Conservation (phyloP, 1,140 invertebrate genomes). For the Ceratina japonica region DNA sequence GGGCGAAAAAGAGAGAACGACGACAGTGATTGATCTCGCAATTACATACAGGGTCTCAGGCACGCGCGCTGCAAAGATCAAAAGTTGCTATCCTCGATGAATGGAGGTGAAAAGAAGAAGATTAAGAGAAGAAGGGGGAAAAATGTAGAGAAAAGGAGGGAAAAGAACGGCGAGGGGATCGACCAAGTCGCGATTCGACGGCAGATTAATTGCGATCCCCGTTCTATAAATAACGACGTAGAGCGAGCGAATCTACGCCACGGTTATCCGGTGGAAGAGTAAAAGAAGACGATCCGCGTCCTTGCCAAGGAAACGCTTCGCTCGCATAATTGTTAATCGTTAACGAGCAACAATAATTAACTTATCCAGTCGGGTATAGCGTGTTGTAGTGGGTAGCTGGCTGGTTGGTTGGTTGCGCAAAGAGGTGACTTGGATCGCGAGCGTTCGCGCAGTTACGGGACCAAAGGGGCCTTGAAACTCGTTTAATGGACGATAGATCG, state of each 20-base stretch:
- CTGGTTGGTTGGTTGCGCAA: slow-evolving; percentile 62
- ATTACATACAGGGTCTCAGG: slow-evolving; percentile 24
- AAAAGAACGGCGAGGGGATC: slow-evolving; percentile 20
- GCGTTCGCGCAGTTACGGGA: slow-evolving; percentile 51
- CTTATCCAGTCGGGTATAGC: slow-evolving; percentile 67
- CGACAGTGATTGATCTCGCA: slow-evolving; percentile 40
- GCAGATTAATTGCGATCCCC: slow-evolving; percentile 33
- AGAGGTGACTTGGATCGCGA: slow-evolving; percentile 37
- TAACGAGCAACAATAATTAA: slow-evolving; percentile 77
- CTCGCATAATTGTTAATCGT: slow-evolving; percentile 75
- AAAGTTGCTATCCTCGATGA: slow-evolving; percentile 31
- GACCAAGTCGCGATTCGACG: slow-evolving; percentile 28
- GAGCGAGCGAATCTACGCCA: neutral
- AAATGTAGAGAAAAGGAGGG: neutral
- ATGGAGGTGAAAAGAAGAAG: slow-evolving; percentile 11
- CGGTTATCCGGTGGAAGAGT: neutral
- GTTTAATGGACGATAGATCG: slow-evolving; percentile 75
- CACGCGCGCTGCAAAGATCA: slow-evolving; percentile 29
- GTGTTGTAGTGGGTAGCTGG: slow-evolving; percentile 11
- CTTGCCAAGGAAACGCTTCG: slow-evolving; percentile 73
- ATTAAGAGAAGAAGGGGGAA: neutral
- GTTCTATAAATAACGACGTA: slow-evolving; percentile 32
- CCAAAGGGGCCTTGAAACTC: slow-evolving; percentile 69
- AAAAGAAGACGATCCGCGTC: slow-evolving; percentile 56
- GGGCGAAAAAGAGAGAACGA: neutral